These are phyloP conservation scores for Trichoplusia ni DNA, from an alignment of 1,140 invertebrate genomes.

Conservation along the genomic window DNA sequence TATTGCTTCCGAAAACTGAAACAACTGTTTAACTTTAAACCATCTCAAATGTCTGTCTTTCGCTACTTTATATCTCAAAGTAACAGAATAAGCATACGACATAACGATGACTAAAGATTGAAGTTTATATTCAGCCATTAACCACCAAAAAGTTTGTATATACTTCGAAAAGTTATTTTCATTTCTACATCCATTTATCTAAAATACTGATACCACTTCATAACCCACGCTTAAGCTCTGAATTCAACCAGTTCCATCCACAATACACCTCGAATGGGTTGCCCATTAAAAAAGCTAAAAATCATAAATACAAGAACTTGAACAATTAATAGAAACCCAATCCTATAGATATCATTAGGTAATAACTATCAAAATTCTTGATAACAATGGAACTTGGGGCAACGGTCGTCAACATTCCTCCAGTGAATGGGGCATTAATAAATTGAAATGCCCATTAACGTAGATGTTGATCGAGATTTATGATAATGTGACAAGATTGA, in stretches of 20 bases:
- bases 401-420: constrained; percentile 42
- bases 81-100: too few relatives aligned
- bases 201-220: too few relatives aligned
- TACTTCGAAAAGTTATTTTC: too few relatives aligned
- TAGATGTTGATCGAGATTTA: constrained; percentile 76
- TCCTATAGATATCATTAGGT: constrained; percentile 20
- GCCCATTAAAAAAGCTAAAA: constrained; percentile 3
- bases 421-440: constrained; percentile 63
- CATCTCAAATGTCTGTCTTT: too few relatives aligned
- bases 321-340: constrained; percentile 29
- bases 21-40: too few relatives aligned
- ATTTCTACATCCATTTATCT: too few relatives aligned
- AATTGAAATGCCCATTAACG: constrained; percentile 69
- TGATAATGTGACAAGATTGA: constrained; percentile 73
- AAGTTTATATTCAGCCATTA: too few relatives aligned
- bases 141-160: too few relatives aligned
- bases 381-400: constrained; percentile 24
- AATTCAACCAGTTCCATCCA: neutral
- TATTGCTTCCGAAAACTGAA: too few relatives aligned
- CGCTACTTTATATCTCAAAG: too few relatives aligned
- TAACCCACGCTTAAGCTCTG: too few relatives aligned
- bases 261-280: neutral
- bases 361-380: constrained; percentile 23
- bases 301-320: constrained; percentile 20
- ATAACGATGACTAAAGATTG: too few relatives aligned